These are phyloP conservation scores for Oxystoma pomonae DNA, from an alignment of 2,888 invertebrate genomes.

Conservation along the genomic window DNA sequence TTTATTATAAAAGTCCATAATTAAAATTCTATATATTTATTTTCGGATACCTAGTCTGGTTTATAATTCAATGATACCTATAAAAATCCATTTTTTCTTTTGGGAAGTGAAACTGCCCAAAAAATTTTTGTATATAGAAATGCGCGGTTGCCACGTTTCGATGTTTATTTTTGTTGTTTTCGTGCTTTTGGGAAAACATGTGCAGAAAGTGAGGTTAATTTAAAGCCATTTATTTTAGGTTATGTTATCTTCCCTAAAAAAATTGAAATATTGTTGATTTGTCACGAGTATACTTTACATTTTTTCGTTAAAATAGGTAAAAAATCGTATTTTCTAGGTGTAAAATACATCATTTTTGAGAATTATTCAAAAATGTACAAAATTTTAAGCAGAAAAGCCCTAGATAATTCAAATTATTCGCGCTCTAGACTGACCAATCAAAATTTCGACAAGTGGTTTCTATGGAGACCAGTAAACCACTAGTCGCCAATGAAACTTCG, in stretches of 20 bases:
- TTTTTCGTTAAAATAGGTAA: too few species aligned
- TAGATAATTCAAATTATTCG: not conserved
- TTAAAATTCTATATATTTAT: not conserved
- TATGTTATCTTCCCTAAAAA: not conserved
- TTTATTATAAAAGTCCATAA: not conserved
- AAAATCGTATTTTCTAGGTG: too few species aligned
- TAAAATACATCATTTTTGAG: too few species aligned
- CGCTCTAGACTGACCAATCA: constrained; percentile 26
- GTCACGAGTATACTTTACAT: too few species aligned
- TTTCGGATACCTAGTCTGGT: too few species aligned
- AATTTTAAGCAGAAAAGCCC: not conserved
- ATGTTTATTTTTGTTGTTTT: not conserved
- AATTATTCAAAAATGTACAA: not conserved
- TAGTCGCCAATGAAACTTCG: constrained; percentile 27
- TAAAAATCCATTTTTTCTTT: too few species aligned
- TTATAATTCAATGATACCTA: too few species aligned
- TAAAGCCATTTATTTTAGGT: too few species aligned
- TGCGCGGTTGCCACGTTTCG: not conserved
- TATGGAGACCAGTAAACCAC: constrained; percentile 34
- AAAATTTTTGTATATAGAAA: too few species aligned
- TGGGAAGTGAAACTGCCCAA: too few species aligned
- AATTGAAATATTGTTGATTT: too few species aligned
- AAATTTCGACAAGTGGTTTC: constrained; percentile 18
- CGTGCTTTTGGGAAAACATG: not conserved
- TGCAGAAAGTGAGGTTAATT: not conserved